These are phyloP conservation scores for Tetramorium bicarinatum DNA, from an alignment of 2,888 invertebrate genomes.

Conservation along the genomic window DNA sequence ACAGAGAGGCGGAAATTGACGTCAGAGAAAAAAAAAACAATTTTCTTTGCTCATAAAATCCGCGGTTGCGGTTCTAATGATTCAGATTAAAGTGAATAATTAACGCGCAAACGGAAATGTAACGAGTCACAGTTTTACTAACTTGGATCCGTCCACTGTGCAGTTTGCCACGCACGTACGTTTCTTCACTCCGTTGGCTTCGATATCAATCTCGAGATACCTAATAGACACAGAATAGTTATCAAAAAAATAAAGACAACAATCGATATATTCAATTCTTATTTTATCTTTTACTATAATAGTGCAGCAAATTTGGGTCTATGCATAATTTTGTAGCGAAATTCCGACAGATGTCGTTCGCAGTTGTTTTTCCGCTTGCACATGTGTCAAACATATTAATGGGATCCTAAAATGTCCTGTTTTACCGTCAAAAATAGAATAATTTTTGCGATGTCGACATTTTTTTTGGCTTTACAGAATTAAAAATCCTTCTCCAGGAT, in stretches of 20 bases:
- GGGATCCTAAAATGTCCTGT: no score
- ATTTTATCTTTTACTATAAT: neutral
- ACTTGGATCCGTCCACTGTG: conserved; percentile 75
- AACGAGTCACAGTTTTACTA: conserved; percentile 63
- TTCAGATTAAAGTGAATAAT: conserved; percentile 7
- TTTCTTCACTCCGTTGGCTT: conserved; percentile 73
- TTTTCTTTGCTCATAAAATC: neutral
- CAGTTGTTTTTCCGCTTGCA: no score
- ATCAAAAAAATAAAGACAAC: conserved; percentile 52
- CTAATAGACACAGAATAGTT: conserved; percentile 67
- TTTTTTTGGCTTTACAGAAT: no score
- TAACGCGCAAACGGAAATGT: neutral
- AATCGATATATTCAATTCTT: neutral
- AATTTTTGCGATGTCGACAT: no score
- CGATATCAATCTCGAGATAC: conserved; percentile 74
- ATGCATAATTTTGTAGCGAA: no score
- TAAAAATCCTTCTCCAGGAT: no score
- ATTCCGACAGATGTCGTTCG: no score
- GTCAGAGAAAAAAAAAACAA: neutral
- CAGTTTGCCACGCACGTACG: conserved; percentile 84
- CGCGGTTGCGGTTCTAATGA: neutral
- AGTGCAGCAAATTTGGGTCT: no score
- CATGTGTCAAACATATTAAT: no score
- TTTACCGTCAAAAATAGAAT: no score
- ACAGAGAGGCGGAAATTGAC: conserved; percentile 24